Base-by-base conservation (phyloP, 2,113 vertebrate species). In the Oncorhynchus kisutch region DNA sequence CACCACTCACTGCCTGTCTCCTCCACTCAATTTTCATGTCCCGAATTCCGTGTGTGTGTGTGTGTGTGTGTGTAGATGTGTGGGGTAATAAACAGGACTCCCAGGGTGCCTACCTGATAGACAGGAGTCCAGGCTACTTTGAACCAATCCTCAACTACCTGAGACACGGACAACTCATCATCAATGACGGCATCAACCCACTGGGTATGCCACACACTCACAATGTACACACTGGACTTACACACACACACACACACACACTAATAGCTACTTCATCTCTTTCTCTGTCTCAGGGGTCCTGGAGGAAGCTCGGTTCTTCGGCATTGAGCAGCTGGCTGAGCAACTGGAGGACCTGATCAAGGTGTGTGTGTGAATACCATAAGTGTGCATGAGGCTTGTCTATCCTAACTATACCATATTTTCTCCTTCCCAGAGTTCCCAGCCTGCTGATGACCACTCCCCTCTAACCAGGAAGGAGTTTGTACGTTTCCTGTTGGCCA, bases 131-230 rank as follows among this genome's bases (percentile, higher is more conserved):
- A 0, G 96, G 97, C 69, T 99, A 98, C 89, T 99, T 99, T 72
- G 96, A 97, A 74, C 97, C 97, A 22, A 99, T 99, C 82, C 89
- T 99, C 83, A 99, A 98, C 85, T 98, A 97, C 78, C 90, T 98
- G 73, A 94, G 97, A 60, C 97, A 99, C 0, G 97, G 97, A 59
- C 97, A 98, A 89, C 95, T 99, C 67, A 98, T 99, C 79, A 95
- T 98, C 77, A 99, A 99, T 3, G 95, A 98, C 67, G 97, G 97
- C 82, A 96, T 98, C 90, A 98, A 99, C 90, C 93, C 97, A 74
- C 84, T 97, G 64, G 97, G 97, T 99, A 90, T 0, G 81, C 94
- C 92, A 4, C 29, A 24, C 1, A 51, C 60, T 7, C 1, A 31
- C 94, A 92, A 5, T 27, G n/a, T 39, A 39, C 65, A 9, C 1